These are phyloP conservation scores for Pterophyllum scalare DNA, from an alignment of 2,113 vertebrate genomes.

Conservation along the genomic window DNA sequence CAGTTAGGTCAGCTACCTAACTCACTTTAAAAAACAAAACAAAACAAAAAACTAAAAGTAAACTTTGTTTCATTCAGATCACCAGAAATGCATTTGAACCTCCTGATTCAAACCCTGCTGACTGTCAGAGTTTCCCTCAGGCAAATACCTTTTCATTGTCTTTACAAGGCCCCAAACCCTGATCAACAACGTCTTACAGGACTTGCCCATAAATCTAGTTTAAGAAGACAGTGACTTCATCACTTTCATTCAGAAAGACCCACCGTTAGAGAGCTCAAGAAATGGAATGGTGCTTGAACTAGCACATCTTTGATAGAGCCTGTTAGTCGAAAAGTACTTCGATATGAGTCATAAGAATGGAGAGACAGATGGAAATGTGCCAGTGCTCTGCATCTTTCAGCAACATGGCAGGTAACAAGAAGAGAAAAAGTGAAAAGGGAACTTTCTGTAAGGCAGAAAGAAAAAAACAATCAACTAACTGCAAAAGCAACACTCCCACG, in stretches of 20 bases:
- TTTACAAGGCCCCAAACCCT: neutral
- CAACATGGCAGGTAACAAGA: too few species aligned
- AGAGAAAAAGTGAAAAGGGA: too few species aligned
- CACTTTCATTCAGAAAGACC: conserved; percentile 20
- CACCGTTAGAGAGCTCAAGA: conserved; percentile 10
- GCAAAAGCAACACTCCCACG: too few species aligned
- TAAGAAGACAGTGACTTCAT: conserved; percentile 33
- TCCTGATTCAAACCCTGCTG: neutral
- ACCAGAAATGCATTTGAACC: neutral
- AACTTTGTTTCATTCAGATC: neutral
- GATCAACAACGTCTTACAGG: neutral
- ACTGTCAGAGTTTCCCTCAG: neutral
- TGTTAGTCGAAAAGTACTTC: conserved; percentile 42
- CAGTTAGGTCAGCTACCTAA: too few species aligned
- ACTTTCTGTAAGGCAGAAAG: too few species aligned
- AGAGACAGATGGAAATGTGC: too few species aligned
- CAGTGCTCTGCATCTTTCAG: too few species aligned
- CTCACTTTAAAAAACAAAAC: too few species aligned
- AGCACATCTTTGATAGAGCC: conserved; percentile 61
- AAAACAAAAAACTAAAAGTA: too few species aligned
- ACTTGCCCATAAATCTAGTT: conserved; percentile 40
- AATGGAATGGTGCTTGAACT: conserved; percentile 15
- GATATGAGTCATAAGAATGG: too few species aligned
- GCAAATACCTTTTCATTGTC: neutral
- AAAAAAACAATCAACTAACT: too few species aligned